These are phyloP conservation scores for Amiota mariae DNA, from an alignment of 2,888 invertebrate species.

Conservation along the genomic window DNA sequence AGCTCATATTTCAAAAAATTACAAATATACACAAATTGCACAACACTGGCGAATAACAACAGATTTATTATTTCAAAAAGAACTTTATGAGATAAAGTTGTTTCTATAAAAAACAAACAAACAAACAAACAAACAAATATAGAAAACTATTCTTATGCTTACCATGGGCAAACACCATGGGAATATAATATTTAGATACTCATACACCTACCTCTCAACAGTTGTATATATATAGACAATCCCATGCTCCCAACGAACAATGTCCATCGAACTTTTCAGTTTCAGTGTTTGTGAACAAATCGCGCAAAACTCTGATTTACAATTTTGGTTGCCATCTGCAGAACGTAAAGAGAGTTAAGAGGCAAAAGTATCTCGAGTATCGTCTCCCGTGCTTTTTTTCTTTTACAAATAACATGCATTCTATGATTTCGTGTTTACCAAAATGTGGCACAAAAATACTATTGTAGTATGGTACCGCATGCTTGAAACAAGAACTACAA, in stretches of 20 bases:
- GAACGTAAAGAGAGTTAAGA: background rate
- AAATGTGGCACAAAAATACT: conserved; percentile 14
- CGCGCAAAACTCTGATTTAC: conserved; percentile 21
- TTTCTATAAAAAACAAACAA: conserved; percentile 7
- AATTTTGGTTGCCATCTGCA: conserved; percentile 10
- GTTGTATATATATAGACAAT: too few relatives aligned
- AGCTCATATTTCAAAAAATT: background rate
- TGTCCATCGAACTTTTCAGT: conserved; percentile 13
- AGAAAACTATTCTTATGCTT: background rate
- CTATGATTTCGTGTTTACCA: background rate
- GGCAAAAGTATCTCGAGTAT: conserved; percentile 1
- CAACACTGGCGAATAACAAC: conserved; percentile 4
- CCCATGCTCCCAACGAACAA: background rate
- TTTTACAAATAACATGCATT: background rate
- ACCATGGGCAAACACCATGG: too few relatives aligned
- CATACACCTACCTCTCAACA: too few relatives aligned
- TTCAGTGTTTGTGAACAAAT: background rate
- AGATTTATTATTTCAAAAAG: conserved; percentile 16
- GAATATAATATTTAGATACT: too few relatives aligned
- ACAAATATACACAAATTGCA: conserved; percentile 19
- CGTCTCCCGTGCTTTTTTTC: background rate
- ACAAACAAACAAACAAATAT: conserved; percentile 3
- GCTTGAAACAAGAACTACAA: conserved; percentile 12
- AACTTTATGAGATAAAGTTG: conserved; percentile 19
- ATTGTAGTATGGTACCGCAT: conserved; percentile 23